A percentile compares a stretch with the other conserved stretches of the same genome.
These are phyloP conservation scores for Scopus umbretta DNA, from an alignment of 2,113 vertebrate species.

Conservation along the genomic window DNA sequence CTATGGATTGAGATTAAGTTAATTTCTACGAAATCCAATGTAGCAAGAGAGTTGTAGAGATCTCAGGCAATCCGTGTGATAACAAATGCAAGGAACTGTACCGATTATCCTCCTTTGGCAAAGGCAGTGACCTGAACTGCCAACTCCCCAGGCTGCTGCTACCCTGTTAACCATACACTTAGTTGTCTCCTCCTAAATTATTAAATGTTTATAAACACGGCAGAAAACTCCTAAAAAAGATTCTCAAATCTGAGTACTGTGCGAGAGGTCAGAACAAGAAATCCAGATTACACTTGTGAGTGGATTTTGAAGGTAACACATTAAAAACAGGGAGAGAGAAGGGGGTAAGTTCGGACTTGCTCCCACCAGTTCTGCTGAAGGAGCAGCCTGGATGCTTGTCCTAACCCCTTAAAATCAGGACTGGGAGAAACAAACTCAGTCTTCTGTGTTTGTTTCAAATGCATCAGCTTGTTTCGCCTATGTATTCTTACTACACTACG, in stretches of 20 bases:
- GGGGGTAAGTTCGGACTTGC: fast-evolving
- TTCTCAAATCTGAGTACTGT: background rate
- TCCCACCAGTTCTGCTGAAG: background rate
- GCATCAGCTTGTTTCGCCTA: background rate
- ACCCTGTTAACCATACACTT: background rate
- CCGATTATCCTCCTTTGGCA: background rate
- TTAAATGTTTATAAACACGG: background rate
- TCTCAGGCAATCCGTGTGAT: background rate
- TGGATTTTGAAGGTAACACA: background rate
- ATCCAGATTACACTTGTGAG: background rate
- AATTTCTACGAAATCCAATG: background rate
- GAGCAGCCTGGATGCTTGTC: background rate
- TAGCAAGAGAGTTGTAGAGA: background rate
- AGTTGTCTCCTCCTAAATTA: background rate
- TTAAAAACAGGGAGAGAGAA: background rate
- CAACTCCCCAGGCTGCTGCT: background rate
- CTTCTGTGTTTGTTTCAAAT: background rate
- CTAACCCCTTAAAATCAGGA: background rate
- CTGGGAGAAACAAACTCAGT: background rate
- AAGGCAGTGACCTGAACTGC: background rate
- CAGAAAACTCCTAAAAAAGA: background rate
- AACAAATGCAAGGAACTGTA: background rate
- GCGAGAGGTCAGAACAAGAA: background rate
- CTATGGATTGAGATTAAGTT: background rate
- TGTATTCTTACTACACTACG: background rate